These are phyloP conservation scores for Agriopis aurantiaria DNA, from an alignment of 2,888 invertebrate species.

Conservation along the genomic window DNA sequence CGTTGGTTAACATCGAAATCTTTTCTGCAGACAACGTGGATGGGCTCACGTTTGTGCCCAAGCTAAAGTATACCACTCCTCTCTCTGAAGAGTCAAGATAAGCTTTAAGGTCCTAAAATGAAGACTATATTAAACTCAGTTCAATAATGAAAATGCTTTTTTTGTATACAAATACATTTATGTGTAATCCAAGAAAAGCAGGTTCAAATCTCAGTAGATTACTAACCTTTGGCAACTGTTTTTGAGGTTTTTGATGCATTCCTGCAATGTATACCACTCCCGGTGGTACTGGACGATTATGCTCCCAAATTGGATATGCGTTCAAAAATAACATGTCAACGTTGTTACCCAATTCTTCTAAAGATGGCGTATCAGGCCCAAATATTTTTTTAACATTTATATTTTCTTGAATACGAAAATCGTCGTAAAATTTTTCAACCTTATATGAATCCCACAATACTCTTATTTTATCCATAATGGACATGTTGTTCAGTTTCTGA, in stretches of 20 bases:
- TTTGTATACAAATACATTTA: not conserved
- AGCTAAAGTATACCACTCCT: slow-evolving; percentile 77
- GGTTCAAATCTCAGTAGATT: not conserved
- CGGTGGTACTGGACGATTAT: slow-evolving; percentile 68
- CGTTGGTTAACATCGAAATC: slow-evolving; percentile 58
- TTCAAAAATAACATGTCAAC: slow-evolving; percentile 74
- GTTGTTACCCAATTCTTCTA: slow-evolving; percentile 51
- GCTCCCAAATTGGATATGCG: slow-evolving; percentile 64
- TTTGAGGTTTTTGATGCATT: slow-evolving; percentile 63
- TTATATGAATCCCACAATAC: slow-evolving; percentile 14
- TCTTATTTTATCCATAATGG: slow-evolving; percentile 47
- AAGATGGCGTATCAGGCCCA: slow-evolving; percentile 50
- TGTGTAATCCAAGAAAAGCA: not conserved
- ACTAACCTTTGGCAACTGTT: slow-evolving; percentile 69
- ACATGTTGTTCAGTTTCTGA: slow-evolving; percentile 26
- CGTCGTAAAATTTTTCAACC: not conserved
- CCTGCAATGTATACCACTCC: slow-evolving; percentile 72
- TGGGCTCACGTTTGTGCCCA: slow-evolving; percentile 72
- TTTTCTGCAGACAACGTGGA: slow-evolving; percentile 59
- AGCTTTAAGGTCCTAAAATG: slow-evolving; percentile 64
- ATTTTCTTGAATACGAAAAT: slow-evolving; percentile 33
- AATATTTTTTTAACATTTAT: slow-evolving; percentile 44
- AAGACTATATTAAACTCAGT: not conserved
- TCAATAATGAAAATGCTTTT: not conserved
- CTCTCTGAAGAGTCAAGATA: slow-evolving; percentile 68